These are phyloP conservation scores for Condylostylus longicornis DNA, from an alignment of 1,140 invertebrate species.

Conservation along the genomic window DNA sequence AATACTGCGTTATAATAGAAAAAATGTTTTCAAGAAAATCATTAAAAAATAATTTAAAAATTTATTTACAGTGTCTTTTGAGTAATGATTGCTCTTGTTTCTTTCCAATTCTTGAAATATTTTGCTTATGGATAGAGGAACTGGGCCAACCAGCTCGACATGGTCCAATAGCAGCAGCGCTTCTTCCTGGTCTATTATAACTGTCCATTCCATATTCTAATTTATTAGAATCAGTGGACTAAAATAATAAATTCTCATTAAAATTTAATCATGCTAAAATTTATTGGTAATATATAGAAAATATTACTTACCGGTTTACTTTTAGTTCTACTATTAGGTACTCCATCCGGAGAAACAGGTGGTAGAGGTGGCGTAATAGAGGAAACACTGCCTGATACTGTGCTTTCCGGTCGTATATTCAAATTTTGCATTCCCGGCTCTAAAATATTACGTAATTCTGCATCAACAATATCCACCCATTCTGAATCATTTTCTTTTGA, in stretches of 20 bases:
- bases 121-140: slow-evolving; percentile 4
- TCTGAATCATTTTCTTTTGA: slow-evolving; percentile 40
- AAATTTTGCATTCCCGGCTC: slow-evolving; percentile 48
- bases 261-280: not conserved
- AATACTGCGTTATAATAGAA: no score
- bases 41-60: not conserved
- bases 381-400: slow-evolving; percentile 38
- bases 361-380: slow-evolving; percentile 62
- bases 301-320: not conserved
- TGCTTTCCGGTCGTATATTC: slow-evolving; percentile 33
- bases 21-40: slow-evolving; percentile 11
- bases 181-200: slow-evolving; percentile 6
- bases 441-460: slow-evolving; percentile 58
- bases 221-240: slow-evolving; percentile 1
- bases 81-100: slow-evolving; percentile 7
- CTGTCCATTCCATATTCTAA: slow-evolving; percentile 9
- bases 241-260: no score
- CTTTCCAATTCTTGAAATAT: not conserved
- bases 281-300: not conserved
- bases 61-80: slow-evolving; percentile 7
- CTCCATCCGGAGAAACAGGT: slow-evolving; percentile 50
- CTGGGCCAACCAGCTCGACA: slow-evolving; percentile 7
- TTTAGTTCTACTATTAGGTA: slow-evolving; percentile 29
- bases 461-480: slow-evolving; percentile 71
- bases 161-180: slow-evolving; percentile 5